Conservation (phyloP, 2,113 vertebrate species). For the Camelus bactrianus region DNA sequence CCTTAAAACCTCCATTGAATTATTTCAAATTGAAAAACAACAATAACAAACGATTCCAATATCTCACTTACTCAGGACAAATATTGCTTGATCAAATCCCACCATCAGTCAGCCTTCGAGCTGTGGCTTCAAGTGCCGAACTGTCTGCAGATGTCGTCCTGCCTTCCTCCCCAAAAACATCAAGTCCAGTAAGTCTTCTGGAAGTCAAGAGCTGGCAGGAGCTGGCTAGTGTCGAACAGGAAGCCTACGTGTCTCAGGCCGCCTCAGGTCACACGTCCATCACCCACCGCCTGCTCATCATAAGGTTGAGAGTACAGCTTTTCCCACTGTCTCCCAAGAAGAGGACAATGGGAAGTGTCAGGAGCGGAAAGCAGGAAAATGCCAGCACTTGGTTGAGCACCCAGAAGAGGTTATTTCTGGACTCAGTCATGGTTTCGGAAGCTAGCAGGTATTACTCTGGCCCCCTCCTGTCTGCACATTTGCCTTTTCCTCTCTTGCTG, state of each 20-base stretch:
- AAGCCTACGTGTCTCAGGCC: neutral
- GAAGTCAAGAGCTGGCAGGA: neutral
- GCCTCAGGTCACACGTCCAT: slow-evolving; percentile 18
- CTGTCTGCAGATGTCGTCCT: fast-evolving
- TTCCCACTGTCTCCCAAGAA: slow-evolving; percentile 39
- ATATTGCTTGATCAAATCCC: neutral
- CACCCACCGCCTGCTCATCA: slow-evolving; percentile 22
- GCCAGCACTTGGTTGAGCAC: neutral
- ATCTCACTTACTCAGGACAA: neutral
- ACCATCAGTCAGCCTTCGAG: neutral
- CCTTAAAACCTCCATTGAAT: neutral
- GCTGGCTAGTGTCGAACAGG: neutral
- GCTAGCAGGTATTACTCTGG: neutral
- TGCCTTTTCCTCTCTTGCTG: neutral
- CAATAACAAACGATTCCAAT: neutral
- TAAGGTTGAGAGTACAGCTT: neutral
- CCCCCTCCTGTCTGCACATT: neutral
- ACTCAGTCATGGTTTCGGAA: neutral
- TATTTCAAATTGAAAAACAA: neutral
- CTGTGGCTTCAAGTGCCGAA: neutral
- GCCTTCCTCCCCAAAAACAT: neutral
- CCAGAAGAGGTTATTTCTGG: slow-evolving; percentile 57
- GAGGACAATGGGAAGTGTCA: slow-evolving; percentile 54
- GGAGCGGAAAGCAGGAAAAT: slow-evolving; percentile 47
- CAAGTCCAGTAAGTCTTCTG: neutral